Evolutionary conservation across 2,888 invertebrate genomes (phyloP).

Genomic region (Troides oblongomaculatus): DNA sequence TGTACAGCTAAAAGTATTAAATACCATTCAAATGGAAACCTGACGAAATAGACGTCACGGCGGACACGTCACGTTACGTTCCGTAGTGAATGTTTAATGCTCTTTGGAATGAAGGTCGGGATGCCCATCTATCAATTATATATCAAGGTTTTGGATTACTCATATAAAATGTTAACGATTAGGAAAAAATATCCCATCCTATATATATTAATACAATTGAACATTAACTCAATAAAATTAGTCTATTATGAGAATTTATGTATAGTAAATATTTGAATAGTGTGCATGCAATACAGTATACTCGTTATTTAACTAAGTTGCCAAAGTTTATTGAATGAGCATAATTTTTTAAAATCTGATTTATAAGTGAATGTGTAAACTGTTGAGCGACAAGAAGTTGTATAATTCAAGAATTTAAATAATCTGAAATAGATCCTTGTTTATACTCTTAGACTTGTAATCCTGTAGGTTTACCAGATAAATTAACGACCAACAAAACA

Average conservation of each 20-base stretch:
- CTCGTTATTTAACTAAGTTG: too few relatives aligned
- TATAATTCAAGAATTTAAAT: too few relatives aligned
- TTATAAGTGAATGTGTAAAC: too few relatives aligned
- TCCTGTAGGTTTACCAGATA: neutral
- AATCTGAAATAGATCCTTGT: too few relatives aligned
- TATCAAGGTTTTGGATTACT: constrained; percentile 14
- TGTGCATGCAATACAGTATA: too few relatives aligned
- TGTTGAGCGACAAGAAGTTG: too few relatives aligned
- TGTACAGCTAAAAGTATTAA: too few relatives aligned
- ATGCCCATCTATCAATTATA: constrained; percentile 10
- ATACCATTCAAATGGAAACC: neutral
- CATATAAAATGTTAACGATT: neutral
- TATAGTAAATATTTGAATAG: too few relatives aligned
- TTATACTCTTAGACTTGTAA: too few relatives aligned
- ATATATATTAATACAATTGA: neutral
- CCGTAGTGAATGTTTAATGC: constrained; percentile 11
- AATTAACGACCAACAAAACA: neutral
- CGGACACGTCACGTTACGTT: neutral
- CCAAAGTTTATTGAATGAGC: too few relatives aligned
- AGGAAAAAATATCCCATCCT: neutral
- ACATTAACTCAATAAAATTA: neutral
- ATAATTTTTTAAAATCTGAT: too few relatives aligned
- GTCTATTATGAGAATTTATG: too few relatives aligned
- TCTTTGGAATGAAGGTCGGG: constrained; percentile 7
- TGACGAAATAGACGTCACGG: neutral